Evolutionary conservation across 2,797 vertebrate species (phyloP).

Genomic region (Monodelphis domestica): DNA sequence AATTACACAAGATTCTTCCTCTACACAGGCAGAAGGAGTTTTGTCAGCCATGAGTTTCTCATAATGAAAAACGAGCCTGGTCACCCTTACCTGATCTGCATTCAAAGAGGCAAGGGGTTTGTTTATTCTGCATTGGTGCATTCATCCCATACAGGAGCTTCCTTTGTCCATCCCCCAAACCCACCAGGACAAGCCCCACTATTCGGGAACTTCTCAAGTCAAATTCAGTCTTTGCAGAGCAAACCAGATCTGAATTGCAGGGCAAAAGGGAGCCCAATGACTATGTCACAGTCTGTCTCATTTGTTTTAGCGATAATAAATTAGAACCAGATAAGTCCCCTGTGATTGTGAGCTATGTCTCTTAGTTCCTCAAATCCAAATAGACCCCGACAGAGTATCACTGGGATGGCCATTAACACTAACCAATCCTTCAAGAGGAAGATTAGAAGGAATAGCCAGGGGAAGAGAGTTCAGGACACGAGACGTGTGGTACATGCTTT

Average conservation of each 20-base stretch:
- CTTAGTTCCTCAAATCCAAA: not conserved
- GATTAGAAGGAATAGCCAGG: not conserved
- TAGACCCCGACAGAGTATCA: not conserved
- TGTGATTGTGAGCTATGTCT: not conserved
- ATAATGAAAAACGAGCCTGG: not conserved
- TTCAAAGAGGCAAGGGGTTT: not conserved
- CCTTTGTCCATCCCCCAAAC: not conserved
- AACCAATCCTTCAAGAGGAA: not conserved
- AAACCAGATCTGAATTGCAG: not conserved
- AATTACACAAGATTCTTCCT: not conserved
- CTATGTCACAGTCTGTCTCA: not conserved
- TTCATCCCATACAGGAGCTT: not conserved
- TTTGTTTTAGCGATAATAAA: not conserved
- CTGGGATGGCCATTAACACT: not conserved
- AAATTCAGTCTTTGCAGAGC: not conserved
- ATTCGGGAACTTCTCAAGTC: not conserved
- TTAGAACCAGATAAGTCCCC: not conserved
- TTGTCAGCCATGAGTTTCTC: not conserved
- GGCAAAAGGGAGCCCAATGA: not conserved
- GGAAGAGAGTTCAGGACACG: not conserved
- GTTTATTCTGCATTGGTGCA: not conserved
- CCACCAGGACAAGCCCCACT: not conserved
- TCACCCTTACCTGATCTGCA: not conserved
- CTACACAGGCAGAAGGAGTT: not conserved
- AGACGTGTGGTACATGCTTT: not conserved